Evolutionary conservation across 2,888 invertebrate species (phyloP), one percentile per base, ranked within the genome.

Genomic region (Tinea pellionella): DNA sequence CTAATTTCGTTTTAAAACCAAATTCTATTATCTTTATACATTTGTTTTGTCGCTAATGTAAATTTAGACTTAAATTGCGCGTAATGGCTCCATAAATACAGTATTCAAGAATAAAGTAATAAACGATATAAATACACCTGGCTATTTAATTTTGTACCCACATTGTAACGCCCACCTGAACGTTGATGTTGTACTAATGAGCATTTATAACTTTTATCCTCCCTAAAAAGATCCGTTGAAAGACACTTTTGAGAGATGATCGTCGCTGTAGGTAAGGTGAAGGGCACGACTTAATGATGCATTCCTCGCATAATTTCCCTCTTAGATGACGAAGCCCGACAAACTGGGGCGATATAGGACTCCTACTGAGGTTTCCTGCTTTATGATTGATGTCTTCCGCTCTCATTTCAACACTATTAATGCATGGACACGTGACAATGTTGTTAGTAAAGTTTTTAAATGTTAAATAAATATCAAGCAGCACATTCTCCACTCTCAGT

Each of bases 221-320:
- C 66, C 68, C 70, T 30, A 69, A 74, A 72, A 75, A 71, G 67
- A 67, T 66, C 62, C 69, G 79, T 67, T 72, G 83, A 82, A 70
- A 72, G 83, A 84, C 75, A 69, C 71, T 69, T 74, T 69, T 77
- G 80, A 83, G 75, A 81, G 86, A 85, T 81, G 74, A 70, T 70
- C 86, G 68, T 69, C 71, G 86, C 80, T 80, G 86, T 86, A 86
- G 86, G 86, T 85, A 79, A 77, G 73, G 75, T 76, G 73, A 75
- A 75, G 76, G 75, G 78, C 75, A 73, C 70, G 64, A 64, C 71
- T 73, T 84, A 84, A 84, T 84, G 82, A 79, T 74, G 73, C 74
- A 76, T 80, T 78, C 75, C 71, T 71, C 66, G 69, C 74, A 72
- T 76, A 71, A 76, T 74, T 74, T 69, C 66, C 55, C 47, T 59